Conservation (phyloP, 2,113 vertebrate genomes). For the Hemibagrus wyckioides region DNA sequence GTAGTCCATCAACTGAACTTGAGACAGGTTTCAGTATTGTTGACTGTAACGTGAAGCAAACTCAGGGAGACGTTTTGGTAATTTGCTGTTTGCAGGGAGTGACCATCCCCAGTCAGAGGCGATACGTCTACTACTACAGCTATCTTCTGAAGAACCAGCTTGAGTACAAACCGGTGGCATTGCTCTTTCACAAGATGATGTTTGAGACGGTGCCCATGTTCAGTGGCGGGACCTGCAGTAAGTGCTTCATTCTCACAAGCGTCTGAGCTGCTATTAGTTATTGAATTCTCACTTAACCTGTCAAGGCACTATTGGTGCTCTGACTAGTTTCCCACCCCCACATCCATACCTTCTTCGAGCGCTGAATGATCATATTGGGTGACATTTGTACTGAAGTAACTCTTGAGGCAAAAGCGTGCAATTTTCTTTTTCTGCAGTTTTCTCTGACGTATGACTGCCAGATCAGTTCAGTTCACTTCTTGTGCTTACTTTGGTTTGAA, state of each 20-base stretch:
- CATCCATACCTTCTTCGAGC: not conserved
- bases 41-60: not conserved
- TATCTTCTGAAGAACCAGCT: conserved; percentile 94
- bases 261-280: not conserved
- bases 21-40: not conserved
- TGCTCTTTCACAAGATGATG: conserved; percentile 98
- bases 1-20: too few relatives aligned
- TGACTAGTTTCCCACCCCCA: not conserved
- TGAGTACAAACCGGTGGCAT: conserved; percentile 93
- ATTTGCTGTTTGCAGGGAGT: conserved; percentile 80
- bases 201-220: conserved; percentile 99
- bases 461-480: not conserved
- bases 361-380: not conserved
- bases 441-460: not conserved
- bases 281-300: conserved; percentile 9
- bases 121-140: conserved; percentile 97
- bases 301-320: not conserved
- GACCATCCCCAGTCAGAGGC: conserved; percentile 96
- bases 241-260: conserved; percentile 58
- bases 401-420: not conserved
- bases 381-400: not conserved
- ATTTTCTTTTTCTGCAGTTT: not conserved
- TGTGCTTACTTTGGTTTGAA: not conserved
- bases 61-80: not conserved
- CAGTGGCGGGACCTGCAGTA: conserved; percentile 95